Evolutionary conservation across 1,140 invertebrate species (phyloP).

Genomic region (Brachionus paranguensis): DNA sequence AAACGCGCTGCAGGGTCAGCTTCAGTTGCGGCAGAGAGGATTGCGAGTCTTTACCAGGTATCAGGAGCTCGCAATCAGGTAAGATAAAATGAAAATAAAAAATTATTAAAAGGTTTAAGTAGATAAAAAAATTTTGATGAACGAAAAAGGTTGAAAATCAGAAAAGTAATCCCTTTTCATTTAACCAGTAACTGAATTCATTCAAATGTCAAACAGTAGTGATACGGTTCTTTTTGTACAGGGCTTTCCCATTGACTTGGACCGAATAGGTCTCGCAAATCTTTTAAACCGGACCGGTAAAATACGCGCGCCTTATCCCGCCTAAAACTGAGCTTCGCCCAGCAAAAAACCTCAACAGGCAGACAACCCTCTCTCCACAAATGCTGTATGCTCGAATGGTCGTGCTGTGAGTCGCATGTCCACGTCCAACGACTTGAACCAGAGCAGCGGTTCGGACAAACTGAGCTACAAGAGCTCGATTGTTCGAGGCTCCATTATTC

Average conservation of each 20-base stretch:
- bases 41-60: too few relatives aligned
- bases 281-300: not conserved
- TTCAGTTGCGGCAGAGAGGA: too few relatives aligned
- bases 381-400: not conserved
- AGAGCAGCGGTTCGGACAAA: not conserved
- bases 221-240: not conserved
- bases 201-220: not conserved
- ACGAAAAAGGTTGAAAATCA: too few relatives aligned
- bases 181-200: too few relatives aligned
- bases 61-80: too few relatives aligned
- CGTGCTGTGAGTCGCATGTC: not conserved
- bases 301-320: not conserved
- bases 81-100: too few relatives aligned
- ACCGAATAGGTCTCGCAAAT: conserved; percentile 2
- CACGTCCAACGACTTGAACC: not conserved
- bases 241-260: not conserved
- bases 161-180: too few relatives aligned
- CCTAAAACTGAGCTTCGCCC: not conserved
- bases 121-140: too few relatives aligned
- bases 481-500: not conserved
- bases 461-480: not conserved
- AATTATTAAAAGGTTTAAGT: too few relatives aligned
- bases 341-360: not conserved
- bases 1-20: too few relatives aligned
- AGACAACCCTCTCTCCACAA: not conserved